Evolutionary conservation across 2,797 vertebrate genomes (phyloP).

Genomic region (Aphelocoma californica): DNA sequence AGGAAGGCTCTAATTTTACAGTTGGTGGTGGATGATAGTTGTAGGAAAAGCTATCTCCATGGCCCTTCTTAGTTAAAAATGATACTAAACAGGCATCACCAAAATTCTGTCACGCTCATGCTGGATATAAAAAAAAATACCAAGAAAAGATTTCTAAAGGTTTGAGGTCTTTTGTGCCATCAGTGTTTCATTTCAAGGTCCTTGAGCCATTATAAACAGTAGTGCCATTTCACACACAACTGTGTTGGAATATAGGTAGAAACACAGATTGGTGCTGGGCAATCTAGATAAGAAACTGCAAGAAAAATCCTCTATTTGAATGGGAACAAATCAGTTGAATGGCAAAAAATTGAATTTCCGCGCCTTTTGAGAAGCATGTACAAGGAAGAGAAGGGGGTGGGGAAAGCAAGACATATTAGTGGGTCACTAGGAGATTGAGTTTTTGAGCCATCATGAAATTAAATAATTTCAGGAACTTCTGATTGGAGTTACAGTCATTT

Average conservation of each 20-base stretch:
- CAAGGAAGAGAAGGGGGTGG: constrained; percentile 42
- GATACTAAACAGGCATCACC: not conserved
- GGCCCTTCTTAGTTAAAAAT: constrained; percentile 29
- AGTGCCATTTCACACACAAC: constrained; percentile 11
- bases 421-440: constrained; percentile 43
- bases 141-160: not conserved
- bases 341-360: constrained; percentile 51
- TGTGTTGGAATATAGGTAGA: not conserved
- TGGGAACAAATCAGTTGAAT: constrained; percentile 65
- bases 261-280: constrained; percentile 40
- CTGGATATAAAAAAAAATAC: not conserved
- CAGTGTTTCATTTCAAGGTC: not conserved
- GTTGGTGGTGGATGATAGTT: not conserved
- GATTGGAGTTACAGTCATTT: constrained; percentile 39
- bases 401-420: constrained; percentile 46
- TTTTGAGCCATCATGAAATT: constrained; percentile 56
- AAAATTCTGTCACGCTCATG: constrained; percentile 17
- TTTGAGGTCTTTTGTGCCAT: constrained; percentile 23
- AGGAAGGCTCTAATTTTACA: not conserved
- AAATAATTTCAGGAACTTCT: constrained; percentile 70
- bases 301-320: constrained; percentile 60
- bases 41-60: not conserved
- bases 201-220: constrained; percentile 29
- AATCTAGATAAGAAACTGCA: constrained; percentile 57
- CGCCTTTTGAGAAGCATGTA: constrained; percentile 55